Evolutionary conservation across 2,888 invertebrate genomes (phyloP).

Genomic region (Coronaproctus castanopsis): DNA sequence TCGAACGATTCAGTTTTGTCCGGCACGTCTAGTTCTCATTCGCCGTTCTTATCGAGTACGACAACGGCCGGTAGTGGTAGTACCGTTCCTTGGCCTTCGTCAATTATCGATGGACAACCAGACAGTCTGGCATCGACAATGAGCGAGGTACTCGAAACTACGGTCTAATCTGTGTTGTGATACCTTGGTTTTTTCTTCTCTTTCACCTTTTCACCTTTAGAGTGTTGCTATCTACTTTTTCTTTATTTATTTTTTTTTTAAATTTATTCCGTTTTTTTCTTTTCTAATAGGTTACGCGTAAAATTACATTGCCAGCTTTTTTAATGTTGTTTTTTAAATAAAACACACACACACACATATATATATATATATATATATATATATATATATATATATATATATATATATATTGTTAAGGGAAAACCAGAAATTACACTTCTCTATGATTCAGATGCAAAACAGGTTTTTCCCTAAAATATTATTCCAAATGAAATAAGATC

Average conservation of each 20-base stretch:
- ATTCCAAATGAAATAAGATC: too few species aligned
- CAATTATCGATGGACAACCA: constrained; percentile 4
- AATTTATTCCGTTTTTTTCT: constrained; percentile 1
- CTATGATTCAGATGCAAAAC: too few species aligned
- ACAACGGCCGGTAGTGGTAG: constrained; percentile 1
- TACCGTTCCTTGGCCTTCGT: constrained; percentile 4
- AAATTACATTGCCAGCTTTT: too few species aligned
- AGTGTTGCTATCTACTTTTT: not conserved
- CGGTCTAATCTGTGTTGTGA: constrained; percentile 31
- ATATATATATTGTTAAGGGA: too few species aligned
- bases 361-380: too few species aligned
- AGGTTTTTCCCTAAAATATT: too few species aligned
- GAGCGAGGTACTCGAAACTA: constrained; percentile 46
- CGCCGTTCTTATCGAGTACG: constrained; percentile 21
- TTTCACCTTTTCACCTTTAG: not conserved
- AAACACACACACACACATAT: too few species aligned
- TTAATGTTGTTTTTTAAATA: too few species aligned
- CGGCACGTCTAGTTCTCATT: constrained; percentile 28
- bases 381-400: too few species aligned
- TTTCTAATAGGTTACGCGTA: too few species aligned
- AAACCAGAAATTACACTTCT: too few species aligned
- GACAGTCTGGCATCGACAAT: constrained; percentile 8
- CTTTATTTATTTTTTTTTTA: constrained; percentile 3
- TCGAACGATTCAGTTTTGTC: constrained; percentile 38
- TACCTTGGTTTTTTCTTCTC: constrained; percentile 5